Base-by-base conservation (phyloP, 2,113 vertebrate species). In the Cyprinodon variegatus region DNA sequence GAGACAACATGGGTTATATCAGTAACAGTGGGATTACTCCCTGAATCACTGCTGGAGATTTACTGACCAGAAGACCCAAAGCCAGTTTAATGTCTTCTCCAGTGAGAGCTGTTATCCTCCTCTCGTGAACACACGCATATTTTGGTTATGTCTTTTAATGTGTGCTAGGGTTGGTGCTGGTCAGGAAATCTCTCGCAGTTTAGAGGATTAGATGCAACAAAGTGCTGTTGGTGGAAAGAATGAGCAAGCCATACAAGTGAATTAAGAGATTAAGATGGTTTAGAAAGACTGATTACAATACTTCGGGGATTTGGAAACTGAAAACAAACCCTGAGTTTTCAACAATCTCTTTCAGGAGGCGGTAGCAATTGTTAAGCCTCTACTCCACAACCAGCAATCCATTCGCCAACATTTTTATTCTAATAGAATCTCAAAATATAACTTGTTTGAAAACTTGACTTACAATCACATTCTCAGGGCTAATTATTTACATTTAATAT, bases 231-330 rank as follows among this genome's bases (percentile, higher is more conserved):
- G 91, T 92, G 91, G 83, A 91, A 88, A 87, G 89, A 87, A 89
- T 91, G 83, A 92, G 83, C 84, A 80, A 86, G 91, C 90, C 92
- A 92, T 94, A 92, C 93, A 93, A 94, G 94, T 95, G 94, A 94
- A 95, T 91, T 93, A 94, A 94, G 90, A 95, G 94, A 93, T 95
- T 95, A 95, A 93, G 91, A 94, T 92, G 94, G 89, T 95, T 94
- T 94, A 93, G 89, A 90, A 93, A 92, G 94, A 93, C 91, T 93
- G 92, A 94, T 94, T 94, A 94, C 92, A 93, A 94, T 92, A 93
- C 91, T 90, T 90, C 78, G 83, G 94, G 92, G 94, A 91, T 90
- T 95, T 92, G 86, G 84, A 90, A 92, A 94, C 90, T 83, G 86
- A 90, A 91, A 94, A 93, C 92, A 93, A 92, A 94, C 89, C 90